These are phyloP conservation scores for Pristionchus fissidentatus DNA, from an alignment of 2,888 invertebrate species.

Conservation along the genomic window DNA sequence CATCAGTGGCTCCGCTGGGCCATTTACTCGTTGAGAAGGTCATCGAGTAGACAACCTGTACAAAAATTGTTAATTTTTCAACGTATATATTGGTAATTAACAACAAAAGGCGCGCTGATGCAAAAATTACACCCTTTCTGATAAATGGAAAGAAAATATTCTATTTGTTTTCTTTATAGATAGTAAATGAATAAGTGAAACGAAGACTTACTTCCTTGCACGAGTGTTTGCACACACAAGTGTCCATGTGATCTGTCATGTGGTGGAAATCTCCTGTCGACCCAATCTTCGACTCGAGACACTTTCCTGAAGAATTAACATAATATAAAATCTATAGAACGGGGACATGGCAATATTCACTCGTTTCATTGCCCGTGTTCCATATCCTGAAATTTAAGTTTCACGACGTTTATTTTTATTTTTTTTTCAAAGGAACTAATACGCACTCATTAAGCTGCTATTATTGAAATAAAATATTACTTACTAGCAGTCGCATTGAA, in stretches of 20 bases:
- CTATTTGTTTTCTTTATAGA: neutral
- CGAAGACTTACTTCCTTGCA: constrained; percentile 58
- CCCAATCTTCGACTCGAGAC: constrained; percentile 63
- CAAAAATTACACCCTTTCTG: neutral
- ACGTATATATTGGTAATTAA: neutral
- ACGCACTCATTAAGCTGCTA: too few relatives aligned
- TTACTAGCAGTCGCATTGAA: constrained; percentile 66
- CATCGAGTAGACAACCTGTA: constrained; percentile 51
- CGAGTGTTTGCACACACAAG: constrained; percentile 63
- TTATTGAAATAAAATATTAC: constrained; percentile 2
- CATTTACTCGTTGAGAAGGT: constrained; percentile 66
- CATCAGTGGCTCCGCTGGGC: constrained; percentile 69
- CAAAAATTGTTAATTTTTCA: neutral
- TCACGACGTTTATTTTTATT: neutral
- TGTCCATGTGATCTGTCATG: constrained; percentile 62
- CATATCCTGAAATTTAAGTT: too few relatives aligned
- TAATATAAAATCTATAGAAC: neutral
- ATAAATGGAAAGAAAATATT: neutral
- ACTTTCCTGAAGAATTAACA: constrained; percentile 54
- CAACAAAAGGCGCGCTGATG: too few relatives aligned
- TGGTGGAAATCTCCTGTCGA: constrained; percentile 66
- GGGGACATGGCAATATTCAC: neutral
- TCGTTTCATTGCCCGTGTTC: too few relatives aligned
- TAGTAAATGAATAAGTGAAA: neutral
- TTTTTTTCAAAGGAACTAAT: neutral